These are phyloP conservation scores for Colletes gigas DNA, from an alignment of 1,140 invertebrate genomes.

Conservation along the genomic window DNA sequence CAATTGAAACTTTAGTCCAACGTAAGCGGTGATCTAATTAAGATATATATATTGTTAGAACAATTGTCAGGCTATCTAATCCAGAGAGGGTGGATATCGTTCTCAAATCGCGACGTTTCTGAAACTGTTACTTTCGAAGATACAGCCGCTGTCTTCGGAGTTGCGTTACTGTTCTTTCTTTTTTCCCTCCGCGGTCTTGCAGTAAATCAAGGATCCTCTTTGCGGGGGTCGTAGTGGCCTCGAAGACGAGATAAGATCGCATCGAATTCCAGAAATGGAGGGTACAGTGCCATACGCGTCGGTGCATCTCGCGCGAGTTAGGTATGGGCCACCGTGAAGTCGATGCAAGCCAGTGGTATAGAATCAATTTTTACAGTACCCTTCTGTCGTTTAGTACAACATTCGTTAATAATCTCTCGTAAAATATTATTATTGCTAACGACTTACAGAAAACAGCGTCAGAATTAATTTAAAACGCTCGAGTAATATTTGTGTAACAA, in stretches of 20 bases:
- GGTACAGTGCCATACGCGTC: conserved; percentile 53
- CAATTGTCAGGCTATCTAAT: too few species aligned
- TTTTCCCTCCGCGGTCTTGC: conserved; percentile 27
- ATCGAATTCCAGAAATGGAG: conserved; percentile 68
- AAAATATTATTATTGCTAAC: too few species aligned
- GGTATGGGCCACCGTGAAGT: conserved; percentile 49
- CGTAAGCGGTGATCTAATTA: too few species aligned
- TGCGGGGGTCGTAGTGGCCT: conserved; percentile 61
- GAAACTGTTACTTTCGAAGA: neutral
- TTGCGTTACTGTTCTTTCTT: conserved; percentile 21
- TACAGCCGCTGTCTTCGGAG: conserved; percentile 10
- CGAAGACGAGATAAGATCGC: conserved; percentile 65
- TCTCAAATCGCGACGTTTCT: conserved; percentile 11
- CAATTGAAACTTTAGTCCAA: too few species aligned
- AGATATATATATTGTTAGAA: too few species aligned
- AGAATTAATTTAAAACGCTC: too few species aligned
- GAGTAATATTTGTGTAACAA: too few species aligned
- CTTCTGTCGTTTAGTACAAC: neutral
- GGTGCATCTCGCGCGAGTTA: conserved; percentile 16
- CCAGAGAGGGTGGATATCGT: neutral
- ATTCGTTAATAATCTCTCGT: neutral
- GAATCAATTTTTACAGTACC: conserved; percentile 8
- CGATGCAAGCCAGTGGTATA: conserved; percentile 36
- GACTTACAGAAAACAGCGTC: too few species aligned
- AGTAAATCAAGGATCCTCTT: conserved; percentile 73